Percentiles rank a stretch among this genome's conserved stretches.
Evolutionary conservation across 1,140 invertebrate genomes (phyloP).

Genomic region (Drosophila virilis): DNA sequence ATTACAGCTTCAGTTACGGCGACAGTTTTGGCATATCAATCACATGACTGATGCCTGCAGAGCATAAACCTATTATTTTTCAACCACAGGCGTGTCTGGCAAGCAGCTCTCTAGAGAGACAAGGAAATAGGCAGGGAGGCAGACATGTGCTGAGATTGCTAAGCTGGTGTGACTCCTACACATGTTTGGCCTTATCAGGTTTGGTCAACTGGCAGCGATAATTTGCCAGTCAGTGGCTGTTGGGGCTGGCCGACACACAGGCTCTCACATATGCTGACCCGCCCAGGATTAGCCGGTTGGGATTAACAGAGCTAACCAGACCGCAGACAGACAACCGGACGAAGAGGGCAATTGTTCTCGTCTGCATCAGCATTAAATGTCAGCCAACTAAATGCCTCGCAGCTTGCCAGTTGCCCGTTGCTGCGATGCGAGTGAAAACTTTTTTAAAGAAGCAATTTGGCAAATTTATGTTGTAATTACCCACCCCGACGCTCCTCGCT

Average conservation of each 20-base stretch:
- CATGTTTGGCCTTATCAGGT: slow-evolving; percentile 48
- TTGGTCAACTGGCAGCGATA: slow-evolving; percentile 49
- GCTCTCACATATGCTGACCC: slow-evolving; percentile 40
- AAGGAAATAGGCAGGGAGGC: neutral
- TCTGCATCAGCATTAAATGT: slow-evolving; percentile 47
- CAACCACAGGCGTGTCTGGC: slow-evolving; percentile 46
- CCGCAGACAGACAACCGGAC: slow-evolving; percentile 22
- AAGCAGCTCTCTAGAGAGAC: neutral
- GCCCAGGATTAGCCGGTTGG: slow-evolving; percentile 36
- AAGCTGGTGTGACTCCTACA: slow-evolving; percentile 30
- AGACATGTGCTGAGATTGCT: slow-evolving; percentile 15
- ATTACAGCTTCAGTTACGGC: slow-evolving; percentile 29
- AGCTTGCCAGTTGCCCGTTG: neutral
- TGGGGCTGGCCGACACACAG: neutral
- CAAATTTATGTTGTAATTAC: slow-evolving; percentile 79
- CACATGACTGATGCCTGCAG: slow-evolving; percentile 59
- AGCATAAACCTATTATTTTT: slow-evolving; percentile 69
- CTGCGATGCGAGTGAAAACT: slow-evolving; percentile 30
- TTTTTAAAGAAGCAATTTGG: slow-evolving; percentile 76
- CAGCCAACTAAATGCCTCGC: slow-evolving; percentile 26
- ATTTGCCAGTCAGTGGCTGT: slow-evolving; percentile 34
- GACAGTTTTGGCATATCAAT: slow-evolving; percentile 76
- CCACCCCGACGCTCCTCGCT: neutral
- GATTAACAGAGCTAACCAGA: slow-evolving; percentile 47
- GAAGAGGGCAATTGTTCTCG: neutral